phyloP scores from a whole-genome alignment of 2,888 invertebrate genomes.

The Synanthedon formicaeformis region DNA sequence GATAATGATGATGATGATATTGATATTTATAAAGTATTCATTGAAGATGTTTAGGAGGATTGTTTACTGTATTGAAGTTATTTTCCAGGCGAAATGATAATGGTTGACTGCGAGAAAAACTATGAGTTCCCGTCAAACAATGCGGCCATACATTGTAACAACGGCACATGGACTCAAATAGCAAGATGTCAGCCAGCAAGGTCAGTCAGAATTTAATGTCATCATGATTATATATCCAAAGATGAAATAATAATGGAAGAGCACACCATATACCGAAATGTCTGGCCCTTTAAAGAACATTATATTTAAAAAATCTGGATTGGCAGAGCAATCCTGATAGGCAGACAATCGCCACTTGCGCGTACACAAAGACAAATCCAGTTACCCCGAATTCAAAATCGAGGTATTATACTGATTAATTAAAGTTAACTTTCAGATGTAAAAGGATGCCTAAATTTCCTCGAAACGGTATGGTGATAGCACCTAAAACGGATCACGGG shows the following conservation, averaged over 20 bases:
- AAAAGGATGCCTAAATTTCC: constrained; percentile 86
- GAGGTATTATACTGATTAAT: no score
- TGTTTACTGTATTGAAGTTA: neutral
- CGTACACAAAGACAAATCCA: no score
- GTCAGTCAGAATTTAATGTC: constrained; percentile 39
- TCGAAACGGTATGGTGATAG: constrained; percentile 94
- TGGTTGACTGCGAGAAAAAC: constrained; percentile 85
- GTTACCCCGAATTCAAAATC: no score
- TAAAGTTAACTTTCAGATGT: constrained; percentile 68
- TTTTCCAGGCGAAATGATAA: constrained; percentile 51
- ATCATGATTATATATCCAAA: neutral
- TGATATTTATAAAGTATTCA: no score
- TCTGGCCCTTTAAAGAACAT: no score
- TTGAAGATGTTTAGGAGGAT: no score
- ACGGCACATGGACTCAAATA: constrained; percentile 96
- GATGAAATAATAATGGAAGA: neutral
- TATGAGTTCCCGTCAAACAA: constrained; percentile 86
- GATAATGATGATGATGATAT: no score
- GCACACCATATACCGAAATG: no score
- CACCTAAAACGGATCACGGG: constrained; percentile 97
- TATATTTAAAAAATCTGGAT: no score
- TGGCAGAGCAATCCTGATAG: no score
- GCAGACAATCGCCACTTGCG: no score
- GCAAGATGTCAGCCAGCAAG: constrained; percentile 87
- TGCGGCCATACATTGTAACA: constrained; percentile 86